Conservation (phyloP, 2,888 invertebrate species). For the Exephanes ischioxanthus region DNA sequence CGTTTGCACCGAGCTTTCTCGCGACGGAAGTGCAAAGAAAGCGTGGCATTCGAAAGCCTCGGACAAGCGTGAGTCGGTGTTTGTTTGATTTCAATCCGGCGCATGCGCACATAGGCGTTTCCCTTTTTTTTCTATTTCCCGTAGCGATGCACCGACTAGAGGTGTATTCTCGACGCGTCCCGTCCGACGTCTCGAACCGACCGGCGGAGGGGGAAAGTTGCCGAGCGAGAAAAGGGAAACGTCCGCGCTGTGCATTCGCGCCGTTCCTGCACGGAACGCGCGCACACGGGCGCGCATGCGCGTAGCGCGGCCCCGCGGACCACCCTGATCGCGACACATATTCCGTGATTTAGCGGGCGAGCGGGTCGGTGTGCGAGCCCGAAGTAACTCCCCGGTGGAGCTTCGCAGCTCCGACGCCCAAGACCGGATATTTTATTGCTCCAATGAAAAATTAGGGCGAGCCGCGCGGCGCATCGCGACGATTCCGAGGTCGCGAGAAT, state of each 20-base stretch:
- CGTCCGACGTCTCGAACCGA: conserved; percentile 45
- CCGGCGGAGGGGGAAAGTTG: conserved; percentile 27
- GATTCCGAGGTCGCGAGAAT: conserved; percentile 37
- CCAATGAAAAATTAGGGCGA: conserved; percentile 67
- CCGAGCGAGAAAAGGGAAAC: conserved; percentile 52
- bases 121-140: conserved; percentile 45
- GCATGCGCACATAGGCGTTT: conserved; percentile 39
- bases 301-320: conserved; percentile 58
- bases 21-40: conserved; percentile 67
- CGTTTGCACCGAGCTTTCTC: conserved; percentile 52
- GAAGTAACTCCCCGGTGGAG: conserved; percentile 18
- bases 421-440: conserved; percentile 62
- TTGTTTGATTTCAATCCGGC: conserved; percentile 67
- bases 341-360: conserved; percentile 67
- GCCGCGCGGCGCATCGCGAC: conserved; percentile 25
- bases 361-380: conserved; percentile 41
- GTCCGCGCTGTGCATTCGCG: conserved; percentile 43
- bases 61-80: conserved; percentile 54
- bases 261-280: conserved; percentile 30
- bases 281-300: conserved; percentile 18
- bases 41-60: conserved; percentile 40
- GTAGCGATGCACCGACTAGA: conserved; percentile 5
- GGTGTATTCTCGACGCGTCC: conserved; percentile 61
- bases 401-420: conserved; percentile 2
- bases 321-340: conserved; percentile 71